A percentile compares a stretch with the other conserved stretches of the same genome.
Conservation (phyloP, 2,113 vertebrate species). For the Bucco capensis region DNA sequence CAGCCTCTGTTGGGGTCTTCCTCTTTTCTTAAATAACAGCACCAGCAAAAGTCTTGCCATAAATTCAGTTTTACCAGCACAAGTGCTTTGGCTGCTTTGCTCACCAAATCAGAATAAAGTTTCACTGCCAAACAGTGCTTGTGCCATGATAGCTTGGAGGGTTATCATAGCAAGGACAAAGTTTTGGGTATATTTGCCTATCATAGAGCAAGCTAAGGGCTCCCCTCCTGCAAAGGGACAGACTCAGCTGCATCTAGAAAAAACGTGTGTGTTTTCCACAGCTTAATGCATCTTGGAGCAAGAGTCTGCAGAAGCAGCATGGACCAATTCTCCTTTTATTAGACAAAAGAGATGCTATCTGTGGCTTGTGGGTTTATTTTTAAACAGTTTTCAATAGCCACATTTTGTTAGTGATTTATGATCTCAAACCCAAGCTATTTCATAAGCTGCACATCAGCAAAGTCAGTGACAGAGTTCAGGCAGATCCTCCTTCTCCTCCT, state of each 20-base stretch:
- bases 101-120: not conserved
- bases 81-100: not conserved
- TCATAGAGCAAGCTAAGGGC: not conserved
- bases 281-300: not conserved
- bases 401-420: not conserved
- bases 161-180: not conserved
- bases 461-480: not conserved
- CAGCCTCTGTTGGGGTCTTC: not conserved
- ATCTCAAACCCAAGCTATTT: not conserved
- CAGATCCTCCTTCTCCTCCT: not conserved
- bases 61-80: not conserved
- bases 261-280: not conserved
- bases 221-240: not conserved
- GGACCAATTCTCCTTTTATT: not conserved
- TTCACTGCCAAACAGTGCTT: not conserved
- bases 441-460: not conserved
- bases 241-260: not conserved
- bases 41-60: not conserved
- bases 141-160: not conserved
- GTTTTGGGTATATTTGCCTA: not conserved
- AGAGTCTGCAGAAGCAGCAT: not conserved
- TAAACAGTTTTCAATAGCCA: not conserved
- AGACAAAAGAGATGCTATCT: constrained; percentile 5
- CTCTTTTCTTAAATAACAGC: not conserved
- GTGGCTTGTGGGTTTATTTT: constrained; percentile 7